A percentile compares a stretch with the other conserved stretches of the same genome.
phyloP scores from a whole-genome alignment of 2,888 invertebrate genomes.

The Heliconius hortense region DNA sequence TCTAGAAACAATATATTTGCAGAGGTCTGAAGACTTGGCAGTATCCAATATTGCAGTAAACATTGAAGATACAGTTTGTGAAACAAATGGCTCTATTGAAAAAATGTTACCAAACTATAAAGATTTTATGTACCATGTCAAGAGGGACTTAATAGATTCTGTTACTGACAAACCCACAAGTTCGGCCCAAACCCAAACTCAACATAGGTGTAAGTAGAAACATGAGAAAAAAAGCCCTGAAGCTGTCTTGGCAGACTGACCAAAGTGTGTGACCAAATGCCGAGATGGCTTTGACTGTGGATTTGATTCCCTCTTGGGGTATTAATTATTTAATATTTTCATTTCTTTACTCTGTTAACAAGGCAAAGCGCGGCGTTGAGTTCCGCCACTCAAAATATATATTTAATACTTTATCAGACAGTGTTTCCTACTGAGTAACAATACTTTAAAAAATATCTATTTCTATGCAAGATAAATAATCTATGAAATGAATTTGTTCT shows the following conservation, averaged over 20 bases:
- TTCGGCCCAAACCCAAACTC: slow-evolving; percentile 76
- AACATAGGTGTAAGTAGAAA: slow-evolving; percentile 52
- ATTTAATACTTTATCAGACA: no score
- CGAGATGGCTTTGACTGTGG: no score
- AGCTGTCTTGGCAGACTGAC: no score
- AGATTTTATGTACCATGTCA: slow-evolving; percentile 82
- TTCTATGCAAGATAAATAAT: not conserved
- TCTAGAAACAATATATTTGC: not conserved
- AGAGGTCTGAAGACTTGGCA: slow-evolving; percentile 81
- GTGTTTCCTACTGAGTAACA: no score
- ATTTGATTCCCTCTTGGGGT: no score
- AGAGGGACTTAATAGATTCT: slow-evolving; percentile 85
- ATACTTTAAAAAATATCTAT: no score
- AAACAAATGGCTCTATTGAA: slow-evolving; percentile 81
- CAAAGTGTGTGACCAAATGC: no score
- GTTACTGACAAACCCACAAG: slow-evolving; percentile 71
- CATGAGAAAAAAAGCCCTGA: slow-evolving; percentile 8
- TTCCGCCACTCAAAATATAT: no score
- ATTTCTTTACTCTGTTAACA: no score
- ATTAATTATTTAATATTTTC: no score
- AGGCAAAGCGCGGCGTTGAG: no score
- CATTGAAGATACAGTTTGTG: slow-evolving; percentile 80
- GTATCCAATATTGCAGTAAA: slow-evolving; percentile 84
- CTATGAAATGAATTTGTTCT: not conserved
- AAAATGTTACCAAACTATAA: slow-evolving; percentile 85